Conservation (phyloP, 1,140 invertebrate species). For the Drosophila nigrodunni region DNA sequence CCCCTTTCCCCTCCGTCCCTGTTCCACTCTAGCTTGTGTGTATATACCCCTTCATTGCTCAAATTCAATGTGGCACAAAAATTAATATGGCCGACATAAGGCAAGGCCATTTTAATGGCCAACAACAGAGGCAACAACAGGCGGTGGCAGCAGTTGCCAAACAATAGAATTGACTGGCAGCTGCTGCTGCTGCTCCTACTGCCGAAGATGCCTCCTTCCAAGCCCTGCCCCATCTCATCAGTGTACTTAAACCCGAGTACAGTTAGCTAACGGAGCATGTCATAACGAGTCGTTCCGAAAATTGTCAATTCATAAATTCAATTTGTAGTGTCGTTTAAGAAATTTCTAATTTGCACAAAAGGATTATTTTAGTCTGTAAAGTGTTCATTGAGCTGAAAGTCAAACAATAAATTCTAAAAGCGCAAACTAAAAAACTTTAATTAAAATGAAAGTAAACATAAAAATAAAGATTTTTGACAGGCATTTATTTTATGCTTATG, state of each 20-base stretch:
- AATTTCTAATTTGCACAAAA: slow-evolving; percentile 2
- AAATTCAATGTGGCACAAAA: slow-evolving; percentile 57
- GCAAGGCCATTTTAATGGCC: slow-evolving; percentile 63
- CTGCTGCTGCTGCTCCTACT: slow-evolving; percentile 6
- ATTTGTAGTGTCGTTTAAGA: slow-evolving; percentile 10
- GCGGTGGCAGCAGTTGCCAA: slow-evolving; percentile 53
- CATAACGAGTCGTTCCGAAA: slow-evolving; percentile 27
- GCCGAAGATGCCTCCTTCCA: neutral
- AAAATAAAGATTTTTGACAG: too few relatives aligned
- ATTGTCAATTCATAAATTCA: slow-evolving; percentile 23
- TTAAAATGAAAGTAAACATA: too few relatives aligned
- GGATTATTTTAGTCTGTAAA: neutral
- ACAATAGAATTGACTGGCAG: slow-evolving; percentile 62
- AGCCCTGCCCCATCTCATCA: neutral
- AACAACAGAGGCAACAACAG: slow-evolving; percentile 51
- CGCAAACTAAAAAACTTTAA: too few relatives aligned
- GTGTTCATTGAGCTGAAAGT: neutral
- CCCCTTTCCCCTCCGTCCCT: neutral
- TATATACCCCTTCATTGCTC: neutral
- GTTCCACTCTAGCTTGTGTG: neutral
- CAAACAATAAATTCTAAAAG: too few relatives aligned
- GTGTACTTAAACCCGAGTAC: slow-evolving; percentile 31
- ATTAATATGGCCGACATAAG: slow-evolving; percentile 77
- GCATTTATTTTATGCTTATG: too few relatives aligned
- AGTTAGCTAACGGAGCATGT: slow-evolving; percentile 35